Percentiles rank a stretch among this genome's conserved stretches.
Conservation (phyloP, 2,888 invertebrate genomes). For the Uropetala carovei region DNA sequence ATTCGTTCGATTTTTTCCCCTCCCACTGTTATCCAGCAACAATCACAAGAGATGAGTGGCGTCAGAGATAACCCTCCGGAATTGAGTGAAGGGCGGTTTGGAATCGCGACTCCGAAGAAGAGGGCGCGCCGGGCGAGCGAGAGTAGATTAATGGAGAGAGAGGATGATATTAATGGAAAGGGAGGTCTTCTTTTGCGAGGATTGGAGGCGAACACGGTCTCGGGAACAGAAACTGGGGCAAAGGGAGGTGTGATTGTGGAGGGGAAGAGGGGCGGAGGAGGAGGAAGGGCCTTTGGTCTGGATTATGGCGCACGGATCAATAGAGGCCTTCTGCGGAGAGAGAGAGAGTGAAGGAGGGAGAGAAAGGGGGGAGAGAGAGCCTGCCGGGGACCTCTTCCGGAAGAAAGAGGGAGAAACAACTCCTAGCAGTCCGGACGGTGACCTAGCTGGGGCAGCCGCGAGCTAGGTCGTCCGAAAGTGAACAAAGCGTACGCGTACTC, state of each 20-base stretch:
- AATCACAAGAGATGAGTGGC: background rate
- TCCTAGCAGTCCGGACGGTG: conserved; percentile 37
- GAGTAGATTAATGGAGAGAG: background rate
- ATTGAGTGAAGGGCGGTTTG: background rate
- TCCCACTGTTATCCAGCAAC: background rate
- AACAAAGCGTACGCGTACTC: background rate
- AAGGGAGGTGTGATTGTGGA: background rate
- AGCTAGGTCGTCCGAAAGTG: conserved; percentile 27
- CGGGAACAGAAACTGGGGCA: conserved; percentile 49
- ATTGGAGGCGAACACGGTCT: background rate
- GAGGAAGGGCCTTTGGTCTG: background rate
- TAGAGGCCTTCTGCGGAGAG: conserved; percentile 40
- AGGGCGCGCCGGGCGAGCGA: background rate
- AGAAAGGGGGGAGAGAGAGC: background rate
- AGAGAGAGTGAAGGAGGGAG: background rate
- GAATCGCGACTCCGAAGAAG: background rate
- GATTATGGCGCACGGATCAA: conserved; percentile 10
- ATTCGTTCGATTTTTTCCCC: no score
- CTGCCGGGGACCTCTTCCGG: conserved; percentile 49
- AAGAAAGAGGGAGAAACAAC: background rate
- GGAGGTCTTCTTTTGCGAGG: conserved; percentile 2
- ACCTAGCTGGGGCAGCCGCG: conserved; percentile 37
- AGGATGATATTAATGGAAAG: conserved; percentile 17
- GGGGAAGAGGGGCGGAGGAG: background rate
- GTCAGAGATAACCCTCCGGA: no score